Conservation (phyloP, 2,113 vertebrate species). For the Poeciliopsis turrubarensis region DNA sequence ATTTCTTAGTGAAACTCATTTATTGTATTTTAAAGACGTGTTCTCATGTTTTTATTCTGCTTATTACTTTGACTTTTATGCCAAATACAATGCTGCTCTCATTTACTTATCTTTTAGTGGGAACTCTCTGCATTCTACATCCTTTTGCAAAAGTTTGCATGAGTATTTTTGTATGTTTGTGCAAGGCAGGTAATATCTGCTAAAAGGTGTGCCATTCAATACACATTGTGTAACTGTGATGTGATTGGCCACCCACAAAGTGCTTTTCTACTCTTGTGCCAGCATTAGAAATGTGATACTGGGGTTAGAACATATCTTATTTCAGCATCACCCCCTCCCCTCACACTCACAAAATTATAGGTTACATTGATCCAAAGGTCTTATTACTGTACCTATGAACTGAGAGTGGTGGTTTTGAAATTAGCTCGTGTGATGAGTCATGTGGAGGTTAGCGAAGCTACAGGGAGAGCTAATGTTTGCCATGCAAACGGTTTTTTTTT, state of each 20-base stretch:
- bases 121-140: constrained; percentile 35
- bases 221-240: neutral
- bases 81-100: too few species aligned
- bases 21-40: too few species aligned
- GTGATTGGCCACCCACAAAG: neutral
- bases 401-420: constrained; percentile 21
- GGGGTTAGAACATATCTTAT: neutral
- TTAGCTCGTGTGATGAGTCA: constrained; percentile 23
- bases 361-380: constrained; percentile 28
- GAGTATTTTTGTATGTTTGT: constrained; percentile 5
- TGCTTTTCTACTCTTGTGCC: constrained; percentile 3
- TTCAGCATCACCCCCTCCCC: neutral
- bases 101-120: constrained; percentile 10
- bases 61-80: too few species aligned
- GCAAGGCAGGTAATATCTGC: neutral
- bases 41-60: too few species aligned
- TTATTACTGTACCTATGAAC: constrained; percentile 46
- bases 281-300: constrained; percentile 5
- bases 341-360: constrained; percentile 45
- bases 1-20: too few species aligned
- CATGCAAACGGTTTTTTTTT: neutral
- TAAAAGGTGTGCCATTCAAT: constrained; percentile 1
- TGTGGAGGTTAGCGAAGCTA: neutral
- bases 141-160: neutral
- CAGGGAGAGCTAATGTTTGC: constrained; percentile 10